These are phyloP conservation scores for Hyperoplus lanceolatus DNA, from an alignment of 2,797 vertebrate genomes.

Conservation along the genomic window DNA sequence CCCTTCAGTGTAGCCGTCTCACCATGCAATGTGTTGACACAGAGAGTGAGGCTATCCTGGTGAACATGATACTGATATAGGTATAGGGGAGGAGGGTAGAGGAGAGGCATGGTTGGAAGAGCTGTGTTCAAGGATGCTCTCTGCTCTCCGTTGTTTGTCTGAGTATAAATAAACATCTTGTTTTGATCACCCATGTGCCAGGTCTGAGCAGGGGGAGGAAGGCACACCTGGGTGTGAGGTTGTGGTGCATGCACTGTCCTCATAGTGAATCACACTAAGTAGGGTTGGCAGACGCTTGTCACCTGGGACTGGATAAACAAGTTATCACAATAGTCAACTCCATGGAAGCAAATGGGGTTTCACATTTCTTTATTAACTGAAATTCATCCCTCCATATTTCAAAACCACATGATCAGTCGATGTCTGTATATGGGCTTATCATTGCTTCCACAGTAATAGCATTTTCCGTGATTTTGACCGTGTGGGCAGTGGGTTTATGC, in stretches of 20 bases:
- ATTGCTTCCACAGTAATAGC: neutral
- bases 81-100: neutral
- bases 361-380: neutral
- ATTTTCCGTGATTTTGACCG: neutral
- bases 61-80: constrained; percentile 24
- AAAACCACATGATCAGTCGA: neutral
- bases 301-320: constrained; percentile 8
- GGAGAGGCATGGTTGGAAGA: constrained; percentile 19
- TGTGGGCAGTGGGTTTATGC: neutral
- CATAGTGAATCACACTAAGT: neutral
- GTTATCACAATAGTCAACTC: neutral
- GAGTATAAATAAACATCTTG: constrained; percentile 33
- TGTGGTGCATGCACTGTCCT: constrained; percentile 40
- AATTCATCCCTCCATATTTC: neutral
- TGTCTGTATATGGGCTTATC: neutral
- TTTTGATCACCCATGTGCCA: constrained; percentile 55
- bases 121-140: constrained; percentile 35
- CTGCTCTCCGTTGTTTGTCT: constrained; percentile 39
- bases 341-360: neutral
- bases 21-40: constrained; percentile 16
- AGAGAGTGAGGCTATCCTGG: constrained; percentile 16
- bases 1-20: constrained; percentile 47
- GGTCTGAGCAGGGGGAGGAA: constrained; percentile 59
- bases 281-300: neutral
- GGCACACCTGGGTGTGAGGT: constrained; percentile 75